A percentile compares a stretch with the other conserved stretches of the same genome.
phyloP scores from a whole-genome alignment of 92 coral and sea anemone genomes.

The Palythoa heliodiscus region DNA sequence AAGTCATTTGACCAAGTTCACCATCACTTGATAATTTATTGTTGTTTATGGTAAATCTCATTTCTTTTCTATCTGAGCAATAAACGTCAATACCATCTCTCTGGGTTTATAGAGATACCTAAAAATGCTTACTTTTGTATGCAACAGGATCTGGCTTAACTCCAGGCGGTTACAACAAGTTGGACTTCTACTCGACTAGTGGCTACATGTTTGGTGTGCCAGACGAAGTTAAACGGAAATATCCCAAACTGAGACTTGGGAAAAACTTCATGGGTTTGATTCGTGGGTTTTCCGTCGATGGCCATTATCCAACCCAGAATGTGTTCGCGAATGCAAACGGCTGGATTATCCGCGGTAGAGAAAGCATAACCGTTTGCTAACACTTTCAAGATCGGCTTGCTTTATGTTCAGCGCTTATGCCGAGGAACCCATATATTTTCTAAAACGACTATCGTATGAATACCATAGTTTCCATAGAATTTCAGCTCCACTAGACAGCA shows the following conservation, averaged over 20 bases:
- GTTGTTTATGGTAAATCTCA: too few species aligned
- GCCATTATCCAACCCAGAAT: slow-evolving; percentile 36
- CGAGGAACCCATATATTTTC: too few species aligned
- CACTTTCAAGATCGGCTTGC: not conserved
- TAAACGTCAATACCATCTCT: too few species aligned
- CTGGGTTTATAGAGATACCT: not conserved
- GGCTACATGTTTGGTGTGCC: slow-evolving; percentile 37
- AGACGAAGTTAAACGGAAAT: slow-evolving; percentile 21
- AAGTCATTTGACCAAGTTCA: too few species aligned
- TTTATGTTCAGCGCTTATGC: too few species aligned
- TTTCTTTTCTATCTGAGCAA: not conserved
- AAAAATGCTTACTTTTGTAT: not conserved
- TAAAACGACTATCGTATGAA: too few species aligned
- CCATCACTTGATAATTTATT: too few species aligned
- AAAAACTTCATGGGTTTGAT: slow-evolving; percentile 21
- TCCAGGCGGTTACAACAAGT: slow-evolving; percentile 35
- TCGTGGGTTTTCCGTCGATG: slow-evolving; percentile 40
- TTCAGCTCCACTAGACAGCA: too few species aligned
- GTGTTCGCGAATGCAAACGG: not conserved
- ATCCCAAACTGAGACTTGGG: slow-evolving; percentile 33
- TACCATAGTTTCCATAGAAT: too few species aligned
- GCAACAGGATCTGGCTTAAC: slow-evolving; percentile 25
- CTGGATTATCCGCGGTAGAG: slow-evolving; percentile 15
- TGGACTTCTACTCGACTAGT: slow-evolving; percentile 31
- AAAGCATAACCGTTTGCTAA: slow-evolving; percentile 22